Percentiles rank a stretch among this genome's conserved stretches.
Evolutionary conservation across 2,888 invertebrate genomes (phyloP).

Genomic region (Troides aeacus): DNA sequence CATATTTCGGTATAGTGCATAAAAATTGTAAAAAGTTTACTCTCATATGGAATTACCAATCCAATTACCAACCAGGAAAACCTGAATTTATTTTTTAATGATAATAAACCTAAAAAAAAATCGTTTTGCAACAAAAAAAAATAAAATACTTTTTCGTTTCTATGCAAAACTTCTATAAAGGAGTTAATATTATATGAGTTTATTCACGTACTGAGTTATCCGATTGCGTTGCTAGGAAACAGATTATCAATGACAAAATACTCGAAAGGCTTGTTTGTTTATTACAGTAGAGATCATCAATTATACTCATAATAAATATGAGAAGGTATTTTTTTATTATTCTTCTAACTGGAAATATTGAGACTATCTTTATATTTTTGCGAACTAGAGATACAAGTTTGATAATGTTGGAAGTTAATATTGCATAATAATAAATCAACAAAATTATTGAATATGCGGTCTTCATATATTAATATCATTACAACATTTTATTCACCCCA

Average conservation of each 20-base stretch:
- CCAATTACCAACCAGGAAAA: no score
- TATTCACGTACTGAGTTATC: constrained; percentile 24
- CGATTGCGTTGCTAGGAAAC: constrained; percentile 71
- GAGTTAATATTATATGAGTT: not conserved
- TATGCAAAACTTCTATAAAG: not conserved
- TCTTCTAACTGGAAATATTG: no score
- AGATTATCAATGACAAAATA: constrained; percentile 31
- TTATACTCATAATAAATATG: constrained; percentile 21
- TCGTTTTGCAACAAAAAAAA: not conserved
- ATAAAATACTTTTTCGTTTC: not conserved
- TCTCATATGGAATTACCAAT: no score
- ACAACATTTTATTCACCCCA: constrained; percentile 48
- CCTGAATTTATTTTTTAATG: no score
- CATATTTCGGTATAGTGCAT: no score
- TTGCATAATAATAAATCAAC: no score
- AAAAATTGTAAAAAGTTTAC: no score
- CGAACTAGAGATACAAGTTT: no score
- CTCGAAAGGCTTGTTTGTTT: constrained; percentile 37
- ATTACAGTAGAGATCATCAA: constrained; percentile 35
- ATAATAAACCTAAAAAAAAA: not conserved
- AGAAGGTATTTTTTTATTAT: not conserved
- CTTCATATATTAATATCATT: not conserved
- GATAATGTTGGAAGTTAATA: no score
- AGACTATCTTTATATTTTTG: no score
- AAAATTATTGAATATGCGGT: no score